Conservation (phyloP, 2,113 vertebrate genomes). For the Muntiacus muntjak region DNA sequence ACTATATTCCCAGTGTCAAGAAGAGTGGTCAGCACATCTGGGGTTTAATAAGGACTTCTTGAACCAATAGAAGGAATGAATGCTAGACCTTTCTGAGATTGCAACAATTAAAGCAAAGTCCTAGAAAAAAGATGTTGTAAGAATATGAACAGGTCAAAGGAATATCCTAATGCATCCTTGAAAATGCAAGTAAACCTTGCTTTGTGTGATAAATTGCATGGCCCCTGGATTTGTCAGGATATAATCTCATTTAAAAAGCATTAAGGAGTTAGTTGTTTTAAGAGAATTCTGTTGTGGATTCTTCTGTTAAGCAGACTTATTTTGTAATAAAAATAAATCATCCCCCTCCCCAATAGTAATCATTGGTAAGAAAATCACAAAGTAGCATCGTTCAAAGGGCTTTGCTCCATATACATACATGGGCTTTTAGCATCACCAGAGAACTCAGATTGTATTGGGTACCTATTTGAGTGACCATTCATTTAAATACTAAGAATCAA, state of each 20-base stretch:
- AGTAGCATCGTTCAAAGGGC: neutral
- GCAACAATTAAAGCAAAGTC: slow-evolving; percentile 10
- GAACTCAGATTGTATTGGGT: neutral
- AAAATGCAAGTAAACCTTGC: neutral
- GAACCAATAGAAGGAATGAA: neutral
- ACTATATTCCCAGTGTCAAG: neutral
- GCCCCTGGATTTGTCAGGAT: neutral
- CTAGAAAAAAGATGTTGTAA: neutral
- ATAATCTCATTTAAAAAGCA: slow-evolving; percentile 10
- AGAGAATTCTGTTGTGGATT: slow-evolving; percentile 29
- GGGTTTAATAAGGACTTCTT: slow-evolving; percentile 19
- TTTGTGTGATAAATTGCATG: neutral
- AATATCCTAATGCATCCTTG: neutral
- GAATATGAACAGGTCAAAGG: neutral
- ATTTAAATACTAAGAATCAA: neutral
- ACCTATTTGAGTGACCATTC: neutral
- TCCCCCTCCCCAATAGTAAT: neutral
- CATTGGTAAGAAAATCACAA: neutral
- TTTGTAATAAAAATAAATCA: slow-evolving; percentile 36
- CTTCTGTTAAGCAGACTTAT: slow-evolving; percentile 25
- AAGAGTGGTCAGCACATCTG: neutral
- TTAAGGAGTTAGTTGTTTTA: slow-evolving; percentile 23
- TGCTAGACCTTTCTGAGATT: neutral
- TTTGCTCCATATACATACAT: neutral
- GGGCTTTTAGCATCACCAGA: neutral